A percentile compares a stretch with the other conserved stretches of the same genome.
These are phyloP conservation scores for Eupithecia subumbrata DNA, from an alignment of 2,888 invertebrate species.

Conservation along the genomic window DNA sequence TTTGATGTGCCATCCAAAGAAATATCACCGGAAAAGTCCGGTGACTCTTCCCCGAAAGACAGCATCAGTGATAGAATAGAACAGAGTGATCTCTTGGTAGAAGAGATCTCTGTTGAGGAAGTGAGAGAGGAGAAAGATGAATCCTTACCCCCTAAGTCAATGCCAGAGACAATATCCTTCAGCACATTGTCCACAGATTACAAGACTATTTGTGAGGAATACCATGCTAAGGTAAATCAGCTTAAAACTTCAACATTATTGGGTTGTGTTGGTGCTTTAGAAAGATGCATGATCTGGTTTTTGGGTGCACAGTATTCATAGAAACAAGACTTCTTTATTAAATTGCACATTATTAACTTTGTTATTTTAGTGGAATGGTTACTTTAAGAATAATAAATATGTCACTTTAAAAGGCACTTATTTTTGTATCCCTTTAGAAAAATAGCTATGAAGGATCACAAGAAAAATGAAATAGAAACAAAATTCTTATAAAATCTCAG, in stretches of 20 bases:
- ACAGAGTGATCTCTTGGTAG: slow-evolving; percentile 69
- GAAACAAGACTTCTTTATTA: background rate
- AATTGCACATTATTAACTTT: background rate
- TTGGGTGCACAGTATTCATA: background rate
- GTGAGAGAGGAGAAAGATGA: slow-evolving; percentile 61
- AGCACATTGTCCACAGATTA: slow-evolving; percentile 88
- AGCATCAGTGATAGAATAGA: slow-evolving; percentile 68
- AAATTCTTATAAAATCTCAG: background rate
- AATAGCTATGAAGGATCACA: too few relatives aligned
- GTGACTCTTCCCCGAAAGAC: slow-evolving; percentile 54
- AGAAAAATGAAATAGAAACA: background rate
- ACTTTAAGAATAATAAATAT: slow-evolving; percentile 4
- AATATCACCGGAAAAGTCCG: slow-evolving; percentile 43
- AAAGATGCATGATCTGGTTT: background rate
- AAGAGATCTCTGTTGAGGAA: slow-evolving; percentile 72
- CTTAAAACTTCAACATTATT: slow-evolving; percentile 44
- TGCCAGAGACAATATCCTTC: slow-evolving; percentile 74
- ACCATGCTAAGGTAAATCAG: slow-evolving; percentile 85
- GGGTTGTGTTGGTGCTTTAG: slow-evolving; percentile 42
- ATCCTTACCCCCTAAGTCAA: slow-evolving; percentile 66
- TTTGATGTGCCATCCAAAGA: slow-evolving; percentile 46
- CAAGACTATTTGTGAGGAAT: slow-evolving; percentile 88
- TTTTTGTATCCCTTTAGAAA: background rate
- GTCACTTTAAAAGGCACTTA: background rate
- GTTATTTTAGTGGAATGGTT: background rate